A percentile compares a stretch with the other conserved stretches of the same genome.
These are phyloP conservation scores for Galago senegalensis DNA, from an alignment of 2,797 vertebrate genomes.

Conservation along the genomic window DNA sequence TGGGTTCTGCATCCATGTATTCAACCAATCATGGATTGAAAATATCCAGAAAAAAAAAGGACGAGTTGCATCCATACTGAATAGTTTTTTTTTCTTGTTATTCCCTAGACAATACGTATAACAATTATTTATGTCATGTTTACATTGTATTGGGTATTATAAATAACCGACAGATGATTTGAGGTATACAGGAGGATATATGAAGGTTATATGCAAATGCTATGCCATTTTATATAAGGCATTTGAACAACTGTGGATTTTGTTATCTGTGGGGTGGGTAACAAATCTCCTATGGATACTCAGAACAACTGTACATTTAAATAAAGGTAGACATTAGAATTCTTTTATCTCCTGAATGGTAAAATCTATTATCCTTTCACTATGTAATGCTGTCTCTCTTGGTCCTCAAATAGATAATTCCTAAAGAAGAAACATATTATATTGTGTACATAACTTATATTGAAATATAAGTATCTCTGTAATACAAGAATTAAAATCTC, in stretches of 20 bases:
- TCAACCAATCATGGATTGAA: not conserved
- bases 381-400: not conserved
- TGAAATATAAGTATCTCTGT: conserved; percentile 23
- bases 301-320: conserved; percentile 32
- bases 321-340: conserved; percentile 10
- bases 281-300: not conserved
- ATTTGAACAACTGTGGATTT: not conserved
- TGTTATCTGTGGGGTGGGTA: not conserved
- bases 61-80: not conserved
- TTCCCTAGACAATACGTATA: not conserved
- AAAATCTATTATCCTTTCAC: conserved; percentile 22
- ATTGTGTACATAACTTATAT: conserved; percentile 5
- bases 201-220: not conserved
- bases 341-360: not conserved
- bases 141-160: not conserved
- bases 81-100: not conserved
- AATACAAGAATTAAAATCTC: conserved; percentile 33
- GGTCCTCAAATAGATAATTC: conserved; percentile 5
- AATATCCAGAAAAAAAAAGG: not conserved
- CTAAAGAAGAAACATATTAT: conserved; percentile 45
- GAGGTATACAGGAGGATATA: not conserved
- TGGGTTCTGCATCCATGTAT: not conserved
- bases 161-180: not conserved
- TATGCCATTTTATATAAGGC: not conserved
- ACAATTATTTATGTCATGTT: not conserved